These are phyloP conservation scores for Yponomeuta evonymella DNA, from an alignment of 2,888 invertebrate species.

Conservation along the genomic window DNA sequence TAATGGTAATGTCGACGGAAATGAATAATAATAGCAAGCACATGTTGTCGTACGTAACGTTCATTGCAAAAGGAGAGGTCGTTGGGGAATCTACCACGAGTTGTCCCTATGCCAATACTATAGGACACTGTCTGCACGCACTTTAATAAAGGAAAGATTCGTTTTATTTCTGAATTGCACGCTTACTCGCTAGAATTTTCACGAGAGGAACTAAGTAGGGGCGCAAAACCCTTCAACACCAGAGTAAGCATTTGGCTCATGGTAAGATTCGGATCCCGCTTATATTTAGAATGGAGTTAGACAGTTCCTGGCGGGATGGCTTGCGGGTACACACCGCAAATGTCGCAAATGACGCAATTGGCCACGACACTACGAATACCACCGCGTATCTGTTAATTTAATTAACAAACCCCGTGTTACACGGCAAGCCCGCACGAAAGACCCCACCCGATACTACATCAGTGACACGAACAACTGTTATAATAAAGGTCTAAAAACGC, in stretches of 20 bases:
- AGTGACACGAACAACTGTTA: background rate
- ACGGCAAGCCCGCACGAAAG: background rate
- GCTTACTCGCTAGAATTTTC: too few species aligned
- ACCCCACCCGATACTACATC: background rate
- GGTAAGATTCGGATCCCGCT: constrained; percentile 26
- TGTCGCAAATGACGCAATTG: constrained; percentile 32
- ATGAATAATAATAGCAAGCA: constrained; percentile 27
- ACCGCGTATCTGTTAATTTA: constrained; percentile 46
- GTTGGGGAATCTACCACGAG: constrained; percentile 30
- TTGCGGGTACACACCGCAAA: constrained; percentile 6
- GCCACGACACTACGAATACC: constrained; percentile 25
- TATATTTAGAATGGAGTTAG: constrained; percentile 44
- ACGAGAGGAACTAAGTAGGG: too few species aligned
- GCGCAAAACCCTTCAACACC: too few species aligned
- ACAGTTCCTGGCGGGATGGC: background rate
- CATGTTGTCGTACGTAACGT: constrained; percentile 39
- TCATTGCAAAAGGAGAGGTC: constrained; percentile 45
- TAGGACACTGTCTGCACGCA: background rate
- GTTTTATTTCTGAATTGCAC: too few species aligned
- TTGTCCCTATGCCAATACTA: background rate
- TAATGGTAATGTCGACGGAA: constrained; percentile 8
- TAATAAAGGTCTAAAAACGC: background rate
- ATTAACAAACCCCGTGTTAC: constrained; percentile 35
- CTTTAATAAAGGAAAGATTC: too few species aligned
- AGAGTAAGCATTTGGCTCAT: background rate